phyloP scores from a whole-genome alignment of 2,888 invertebrate genomes.

The Xestobium rufovillosum region DNA sequence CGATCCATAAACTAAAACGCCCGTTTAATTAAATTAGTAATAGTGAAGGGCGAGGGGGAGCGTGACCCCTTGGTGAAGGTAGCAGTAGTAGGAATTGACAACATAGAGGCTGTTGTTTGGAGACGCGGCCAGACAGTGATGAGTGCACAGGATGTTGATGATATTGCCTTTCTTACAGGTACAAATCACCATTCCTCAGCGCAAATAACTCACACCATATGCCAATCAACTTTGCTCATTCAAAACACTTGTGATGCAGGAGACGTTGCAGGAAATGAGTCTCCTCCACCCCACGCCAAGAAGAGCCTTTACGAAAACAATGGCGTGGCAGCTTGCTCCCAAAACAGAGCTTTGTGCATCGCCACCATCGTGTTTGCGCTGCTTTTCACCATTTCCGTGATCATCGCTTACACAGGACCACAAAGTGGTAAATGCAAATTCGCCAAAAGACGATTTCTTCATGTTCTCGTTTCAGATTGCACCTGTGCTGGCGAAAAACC shows the following conservation, averaged over 20 bases:
- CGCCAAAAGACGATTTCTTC: too few relatives aligned
- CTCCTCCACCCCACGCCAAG: conserved; percentile 54
- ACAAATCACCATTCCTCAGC: conserved; percentile 33
- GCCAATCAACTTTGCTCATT: conserved; percentile 37
- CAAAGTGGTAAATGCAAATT: conserved; percentile 58
- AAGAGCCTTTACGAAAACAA: conserved; percentile 63
- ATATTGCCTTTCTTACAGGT: conserved; percentile 89
- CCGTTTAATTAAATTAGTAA: conserved; percentile 25
- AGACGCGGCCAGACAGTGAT: conserved; percentile 51
- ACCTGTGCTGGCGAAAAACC: conserved; percentile 61
- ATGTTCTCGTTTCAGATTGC: conserved; percentile 61
- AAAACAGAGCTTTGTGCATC: conserved; percentile 74
- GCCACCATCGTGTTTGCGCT: conserved; percentile 72
- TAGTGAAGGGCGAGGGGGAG: conserved; percentile 39
- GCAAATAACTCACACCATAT: conserved; percentile 34
- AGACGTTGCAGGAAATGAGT: conserved; percentile 52
- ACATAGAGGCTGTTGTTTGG: conserved; percentile 46
- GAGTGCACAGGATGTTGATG: conserved; percentile 89
- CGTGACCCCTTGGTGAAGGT: conserved; percentile 43
- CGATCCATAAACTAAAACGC: too few relatives aligned
- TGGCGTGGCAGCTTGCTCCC: conserved; percentile 81
- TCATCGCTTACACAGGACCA: conserved; percentile 86
- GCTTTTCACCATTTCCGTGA: conserved; percentile 73
- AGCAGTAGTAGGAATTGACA: conserved; percentile 43
- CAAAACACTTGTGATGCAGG: conserved; percentile 42